Evolutionary conservation across 2,797 vertebrate species (phyloP).

Genomic region (Nyctalus aviator): DNA sequence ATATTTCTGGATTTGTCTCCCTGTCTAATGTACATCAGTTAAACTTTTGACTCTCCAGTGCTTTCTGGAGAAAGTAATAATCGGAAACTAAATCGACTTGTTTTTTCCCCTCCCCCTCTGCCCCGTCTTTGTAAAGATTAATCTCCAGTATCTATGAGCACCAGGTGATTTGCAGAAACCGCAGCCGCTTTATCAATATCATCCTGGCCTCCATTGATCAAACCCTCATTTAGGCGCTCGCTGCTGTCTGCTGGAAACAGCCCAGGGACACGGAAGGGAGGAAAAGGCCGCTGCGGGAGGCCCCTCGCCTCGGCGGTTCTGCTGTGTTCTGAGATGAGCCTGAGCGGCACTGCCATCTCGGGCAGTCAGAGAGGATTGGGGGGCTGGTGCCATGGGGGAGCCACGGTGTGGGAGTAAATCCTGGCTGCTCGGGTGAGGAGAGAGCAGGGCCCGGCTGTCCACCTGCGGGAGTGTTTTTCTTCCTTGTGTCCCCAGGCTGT

Average conservation of each 20-base stretch:
- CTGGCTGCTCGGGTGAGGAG: rapidly evolving
- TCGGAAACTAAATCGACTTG: conserved; percentile 57
- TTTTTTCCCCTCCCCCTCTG: background rate
- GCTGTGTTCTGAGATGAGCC: background rate
- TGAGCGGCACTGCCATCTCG: rapidly evolving
- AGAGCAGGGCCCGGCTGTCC: rapidly evolving
- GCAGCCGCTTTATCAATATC: conserved; percentile 43
- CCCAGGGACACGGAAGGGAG: background rate
- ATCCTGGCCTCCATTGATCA: conserved; percentile 50
- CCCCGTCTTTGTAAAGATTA: conserved; percentile 65
- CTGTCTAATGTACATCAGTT: conserved; percentile 76
- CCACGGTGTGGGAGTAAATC: background rate
- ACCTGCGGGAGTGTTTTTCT: background rate
- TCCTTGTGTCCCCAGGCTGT: background rate
- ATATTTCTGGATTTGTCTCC: conserved; percentile 75
- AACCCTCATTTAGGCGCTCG: background rate
- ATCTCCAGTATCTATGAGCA: conserved; percentile 60
- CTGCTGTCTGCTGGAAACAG: background rate
- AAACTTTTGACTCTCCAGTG: conserved; percentile 70
- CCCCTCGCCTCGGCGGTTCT: background rate
- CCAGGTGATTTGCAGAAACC: conserved; percentile 57
- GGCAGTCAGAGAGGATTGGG: background rate
- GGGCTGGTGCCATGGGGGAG: background rate
- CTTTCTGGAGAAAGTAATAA: conserved; percentile 66
- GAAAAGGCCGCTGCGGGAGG: background rate